phyloP scores from a whole-genome alignment of 2,888 invertebrate species.

The Eristalis tenax region DNA sequence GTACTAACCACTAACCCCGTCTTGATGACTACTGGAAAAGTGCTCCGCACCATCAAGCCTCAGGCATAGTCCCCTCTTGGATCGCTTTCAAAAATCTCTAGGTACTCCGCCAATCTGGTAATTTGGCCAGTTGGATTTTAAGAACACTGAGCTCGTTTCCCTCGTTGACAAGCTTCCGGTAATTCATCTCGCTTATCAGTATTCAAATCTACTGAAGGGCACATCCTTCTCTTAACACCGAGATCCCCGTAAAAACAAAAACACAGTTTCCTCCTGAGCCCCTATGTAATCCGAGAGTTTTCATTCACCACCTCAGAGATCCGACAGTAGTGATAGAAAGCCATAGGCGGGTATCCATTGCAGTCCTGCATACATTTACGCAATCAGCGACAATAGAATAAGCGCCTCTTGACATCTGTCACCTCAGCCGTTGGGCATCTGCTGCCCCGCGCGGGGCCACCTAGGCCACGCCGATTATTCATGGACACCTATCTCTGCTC shows the following conservation, averaged over 20 bases:
- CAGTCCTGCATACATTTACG: neutral
- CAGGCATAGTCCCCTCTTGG: no score
- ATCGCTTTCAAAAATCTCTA: no score
- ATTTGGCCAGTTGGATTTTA: no score
- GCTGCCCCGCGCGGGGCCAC: neutral
- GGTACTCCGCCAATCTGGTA: no score
- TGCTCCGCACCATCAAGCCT: no score
- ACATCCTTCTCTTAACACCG: no score
- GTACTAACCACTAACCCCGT: no score
- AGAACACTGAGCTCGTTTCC: no score
- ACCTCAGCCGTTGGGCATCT: conserved; percentile 35
- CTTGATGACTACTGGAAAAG: no score
- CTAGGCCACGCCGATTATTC: conserved; percentile 28
- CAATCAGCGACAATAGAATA: conserved; percentile 3
- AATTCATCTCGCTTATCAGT: no score
- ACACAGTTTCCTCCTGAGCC: neutral
- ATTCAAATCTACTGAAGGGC: no score
- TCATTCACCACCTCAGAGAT: neutral
- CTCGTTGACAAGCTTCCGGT: no score
- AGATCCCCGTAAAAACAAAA: neutral
- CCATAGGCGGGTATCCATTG: neutral
- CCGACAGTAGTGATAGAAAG: neutral
- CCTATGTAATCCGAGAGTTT: neutral
- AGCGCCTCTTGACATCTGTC: conserved; percentile 68
- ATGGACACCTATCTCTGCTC: conserved; percentile 45